A percentile compares a stretch with the other conserved stretches of the same genome.
phyloP scores from a whole-genome alignment of 1,140 invertebrate species.

The Atta cephalotes region DNA sequence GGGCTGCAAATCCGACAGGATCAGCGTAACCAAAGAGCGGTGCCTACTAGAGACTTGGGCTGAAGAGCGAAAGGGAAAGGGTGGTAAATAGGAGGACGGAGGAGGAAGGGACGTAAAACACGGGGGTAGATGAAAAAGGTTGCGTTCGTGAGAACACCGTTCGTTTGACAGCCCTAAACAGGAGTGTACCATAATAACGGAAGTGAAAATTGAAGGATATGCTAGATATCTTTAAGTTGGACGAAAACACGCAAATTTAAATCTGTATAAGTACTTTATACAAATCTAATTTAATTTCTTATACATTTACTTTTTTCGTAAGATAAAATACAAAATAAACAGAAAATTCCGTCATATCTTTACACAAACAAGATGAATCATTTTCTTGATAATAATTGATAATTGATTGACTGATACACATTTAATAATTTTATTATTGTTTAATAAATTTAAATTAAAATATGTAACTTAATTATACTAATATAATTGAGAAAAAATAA shows the following conservation, averaged over 20 bases:
- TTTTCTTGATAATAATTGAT: not conserved
- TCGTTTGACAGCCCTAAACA: constrained; percentile 28
- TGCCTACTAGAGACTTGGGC: constrained; percentile 28
- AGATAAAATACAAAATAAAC: constrained; percentile 5
- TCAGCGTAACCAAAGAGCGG: constrained; percentile 65
- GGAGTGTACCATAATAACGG: not conserved
- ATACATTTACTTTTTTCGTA: not conserved
- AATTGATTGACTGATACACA: not conserved
- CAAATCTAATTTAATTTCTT: not conserved
- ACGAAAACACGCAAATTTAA: not conserved
- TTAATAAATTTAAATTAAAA: not conserved
- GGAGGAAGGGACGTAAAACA: not conserved
- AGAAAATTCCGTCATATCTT: not conserved
- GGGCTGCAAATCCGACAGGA: constrained; percentile 69
- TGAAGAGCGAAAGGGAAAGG: constrained; percentile 41
- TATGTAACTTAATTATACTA: not conserved
- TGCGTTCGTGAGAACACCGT: not conserved
- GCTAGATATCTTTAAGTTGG: not conserved
- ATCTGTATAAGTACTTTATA: not conserved
- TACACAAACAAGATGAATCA: not conserved
- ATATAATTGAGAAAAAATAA: not conserved
- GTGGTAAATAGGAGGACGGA: not conserved
- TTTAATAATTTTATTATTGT: not conserved
- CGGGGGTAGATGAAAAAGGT: constrained; percentile 38
- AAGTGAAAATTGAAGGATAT: not conserved